Percentiles rank a stretch among this genome's conserved stretches.
phyloP scores from a whole-genome alignment of 2,888 invertebrate genomes.

The Campoletis raptor region DNA sequence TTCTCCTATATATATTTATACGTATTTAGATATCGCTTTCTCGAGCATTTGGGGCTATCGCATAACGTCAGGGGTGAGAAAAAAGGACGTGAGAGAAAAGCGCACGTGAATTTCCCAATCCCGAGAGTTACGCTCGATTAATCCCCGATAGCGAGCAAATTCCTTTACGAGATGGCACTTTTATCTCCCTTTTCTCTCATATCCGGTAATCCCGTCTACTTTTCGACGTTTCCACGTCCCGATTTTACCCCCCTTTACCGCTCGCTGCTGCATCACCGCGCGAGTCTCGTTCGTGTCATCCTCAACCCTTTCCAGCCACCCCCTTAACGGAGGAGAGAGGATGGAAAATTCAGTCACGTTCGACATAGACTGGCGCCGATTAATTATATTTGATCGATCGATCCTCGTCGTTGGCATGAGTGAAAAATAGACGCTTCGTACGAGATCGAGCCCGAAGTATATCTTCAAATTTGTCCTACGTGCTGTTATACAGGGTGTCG shows the following conservation, averaged over 20 bases:
- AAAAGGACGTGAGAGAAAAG: constrained; percentile 21
- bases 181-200: constrained; percentile 41
- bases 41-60: neutral
- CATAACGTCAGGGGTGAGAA: neutral
- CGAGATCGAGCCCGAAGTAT: constrained; percentile 7
- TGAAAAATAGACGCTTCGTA: constrained; percentile 49
- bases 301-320: constrained; percentile 17
- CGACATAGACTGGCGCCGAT: constrained; percentile 54
- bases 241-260: constrained; percentile 1
- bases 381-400: constrained; percentile 65
- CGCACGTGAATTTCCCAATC: constrained; percentile 46
- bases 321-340: neutral
- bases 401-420: constrained; percentile 22
- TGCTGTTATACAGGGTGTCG: neutral
- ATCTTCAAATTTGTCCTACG: constrained; percentile 3
- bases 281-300: constrained; percentile 14
- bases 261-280: neutral
- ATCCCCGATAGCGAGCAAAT: constrained; percentile 60
- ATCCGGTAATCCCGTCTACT: constrained; percentile 56
- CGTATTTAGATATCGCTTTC: neutral
- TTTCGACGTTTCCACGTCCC: constrained; percentile 52
- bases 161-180: constrained; percentile 46
- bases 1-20: neutral
- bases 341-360: constrained; percentile 57
- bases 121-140: constrained; percentile 66